These are phyloP conservation scores for Delia radicum DNA, from an alignment of 1,140 invertebrate species.

Conservation along the genomic window DNA sequence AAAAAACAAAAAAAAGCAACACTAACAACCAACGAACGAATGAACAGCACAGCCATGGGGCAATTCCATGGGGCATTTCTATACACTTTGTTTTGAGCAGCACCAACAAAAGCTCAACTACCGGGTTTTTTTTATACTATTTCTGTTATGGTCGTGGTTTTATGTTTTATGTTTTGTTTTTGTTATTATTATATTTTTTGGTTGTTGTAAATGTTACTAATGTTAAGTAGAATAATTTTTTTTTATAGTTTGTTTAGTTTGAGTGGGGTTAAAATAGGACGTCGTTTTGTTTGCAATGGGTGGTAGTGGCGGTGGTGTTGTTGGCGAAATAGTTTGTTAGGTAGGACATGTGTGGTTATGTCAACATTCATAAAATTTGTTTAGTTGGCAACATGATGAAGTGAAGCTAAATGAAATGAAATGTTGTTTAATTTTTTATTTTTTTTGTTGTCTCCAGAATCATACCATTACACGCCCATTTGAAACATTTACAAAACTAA, in stretches of 20 bases:
- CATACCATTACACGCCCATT: slow-evolving; percentile 9
- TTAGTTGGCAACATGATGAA: slow-evolving; percentile 51
- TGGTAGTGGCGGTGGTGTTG: not conserved
- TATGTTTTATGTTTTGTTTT: too few species aligned
- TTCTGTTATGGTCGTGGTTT: slow-evolving; percentile 33
- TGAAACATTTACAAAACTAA: not conserved
- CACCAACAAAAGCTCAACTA: not conserved
- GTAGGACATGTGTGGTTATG: slow-evolving; percentile 45
- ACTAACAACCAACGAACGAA: not conserved
- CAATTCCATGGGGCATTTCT: slow-evolving; percentile 49
- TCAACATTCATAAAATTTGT: slow-evolving; percentile 51
- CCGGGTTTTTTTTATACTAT: slow-evolving; percentile 3
- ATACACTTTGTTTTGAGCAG: not conserved
- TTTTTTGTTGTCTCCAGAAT: not conserved
- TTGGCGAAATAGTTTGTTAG: not conserved
- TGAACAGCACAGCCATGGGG: not conserved
- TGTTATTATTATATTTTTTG: too few species aligned
- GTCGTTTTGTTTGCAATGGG: not conserved
- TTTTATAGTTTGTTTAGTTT: not conserved
- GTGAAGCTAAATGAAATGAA: slow-evolving; percentile 13
- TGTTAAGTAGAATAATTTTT: slow-evolving; percentile 5
- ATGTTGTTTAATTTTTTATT: not conserved
- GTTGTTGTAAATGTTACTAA: slow-evolving; percentile 14
- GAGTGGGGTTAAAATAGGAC: not conserved
- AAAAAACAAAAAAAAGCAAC: slow-evolving; percentile 34